These are phyloP conservation scores for Melanotaenia parkinsoni DNA, from an alignment of 2,797 vertebrate genomes.

Conservation along the genomic window DNA sequence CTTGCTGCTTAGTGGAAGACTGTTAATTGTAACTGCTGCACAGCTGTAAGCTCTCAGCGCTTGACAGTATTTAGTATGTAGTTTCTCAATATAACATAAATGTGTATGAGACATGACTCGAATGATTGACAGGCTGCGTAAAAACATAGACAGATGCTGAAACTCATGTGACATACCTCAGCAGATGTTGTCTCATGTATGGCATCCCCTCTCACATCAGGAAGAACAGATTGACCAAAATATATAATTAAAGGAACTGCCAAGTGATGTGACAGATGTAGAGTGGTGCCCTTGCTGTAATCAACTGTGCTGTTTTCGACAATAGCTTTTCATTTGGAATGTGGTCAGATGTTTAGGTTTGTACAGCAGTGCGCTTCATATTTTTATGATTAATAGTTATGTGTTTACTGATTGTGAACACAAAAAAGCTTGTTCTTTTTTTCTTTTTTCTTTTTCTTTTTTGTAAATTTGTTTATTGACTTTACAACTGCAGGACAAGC, in stretches of 20 bases:
- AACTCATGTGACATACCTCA: slow-evolving; percentile 78
- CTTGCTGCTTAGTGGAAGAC: slow-evolving; percentile 35
- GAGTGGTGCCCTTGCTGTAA: slow-evolving; percentile 75
- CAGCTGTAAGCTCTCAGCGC: slow-evolving; percentile 66
- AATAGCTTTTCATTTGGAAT: slow-evolving; percentile 56
- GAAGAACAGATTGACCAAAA: slow-evolving; percentile 87
- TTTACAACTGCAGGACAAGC: background rate
- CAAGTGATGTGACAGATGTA: slow-evolving; percentile 83
- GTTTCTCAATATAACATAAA: slow-evolving; percentile 62
- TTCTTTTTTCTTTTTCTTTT: background rate
- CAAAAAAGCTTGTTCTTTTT: slow-evolving; percentile 7
- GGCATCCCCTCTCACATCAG: slow-evolving; percentile 81
- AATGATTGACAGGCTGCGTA: slow-evolving; percentile 77
- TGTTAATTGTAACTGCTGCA: slow-evolving; percentile 60
- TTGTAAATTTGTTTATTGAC: background rate
- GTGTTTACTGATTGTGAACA: slow-evolving; percentile 18
- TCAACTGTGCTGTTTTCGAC: slow-evolving; percentile 68
- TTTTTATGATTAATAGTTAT: slow-evolving; percentile 22
- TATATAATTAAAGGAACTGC: slow-evolving; percentile 81
- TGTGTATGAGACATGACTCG: slow-evolving; percentile 47
- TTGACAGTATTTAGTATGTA: slow-evolving; percentile 51
- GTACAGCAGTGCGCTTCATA: slow-evolving; percentile 19
- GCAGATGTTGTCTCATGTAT: slow-evolving; percentile 83
- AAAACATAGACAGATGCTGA: slow-evolving; percentile 83
- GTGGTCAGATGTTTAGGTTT: slow-evolving; percentile 60